Percentiles rank a stretch among this genome's conserved stretches.
Evolutionary conservation across 2,113 vertebrate species (phyloP).

Genomic region (Chitala chitala): DNA sequence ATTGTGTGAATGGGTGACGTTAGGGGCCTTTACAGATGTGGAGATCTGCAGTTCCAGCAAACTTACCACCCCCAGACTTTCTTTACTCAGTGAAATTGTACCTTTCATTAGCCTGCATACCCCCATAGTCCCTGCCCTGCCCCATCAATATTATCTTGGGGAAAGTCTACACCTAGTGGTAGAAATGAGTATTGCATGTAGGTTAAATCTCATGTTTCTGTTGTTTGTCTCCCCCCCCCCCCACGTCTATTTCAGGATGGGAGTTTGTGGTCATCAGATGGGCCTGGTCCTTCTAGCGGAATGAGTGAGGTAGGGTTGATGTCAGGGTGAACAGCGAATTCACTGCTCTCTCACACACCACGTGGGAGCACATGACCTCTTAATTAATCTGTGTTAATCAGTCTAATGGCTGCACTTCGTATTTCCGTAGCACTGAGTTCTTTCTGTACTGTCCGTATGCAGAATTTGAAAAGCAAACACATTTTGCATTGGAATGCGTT

Average conservation of each 20-base stretch:
- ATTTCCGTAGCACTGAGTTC: too few species aligned
- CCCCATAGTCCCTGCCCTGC: not conserved
- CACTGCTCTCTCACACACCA: too few species aligned
- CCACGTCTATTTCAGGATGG: conserved; percentile 66
- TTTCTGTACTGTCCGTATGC: too few species aligned
- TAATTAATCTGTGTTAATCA: too few species aligned
- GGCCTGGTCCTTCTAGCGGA: conserved; percentile 63
- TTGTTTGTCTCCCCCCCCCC: not conserved
- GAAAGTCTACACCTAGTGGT: conserved; percentile 19
- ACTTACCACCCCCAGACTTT: not conserved
- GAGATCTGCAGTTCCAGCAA: too few species aligned
- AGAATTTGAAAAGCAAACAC: too few species aligned
- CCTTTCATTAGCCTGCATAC: not conserved
- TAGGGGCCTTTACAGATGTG: too few species aligned
- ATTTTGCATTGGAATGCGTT: too few species aligned
- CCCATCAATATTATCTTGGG: not conserved
- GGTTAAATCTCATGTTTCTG: not conserved
- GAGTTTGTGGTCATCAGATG: conserved; percentile 83
- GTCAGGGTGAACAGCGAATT: too few species aligned
- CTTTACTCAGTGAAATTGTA: not conserved
- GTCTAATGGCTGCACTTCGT: too few species aligned
- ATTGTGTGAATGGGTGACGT: too few species aligned
- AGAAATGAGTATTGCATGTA: not conserved
- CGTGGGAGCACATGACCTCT: too few species aligned
- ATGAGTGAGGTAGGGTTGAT: conserved; percentile 71